These are phyloP conservation scores for Mellivora capensis DNA, from an alignment of 2,113 vertebrate genomes.

Conservation along the genomic window DNA sequence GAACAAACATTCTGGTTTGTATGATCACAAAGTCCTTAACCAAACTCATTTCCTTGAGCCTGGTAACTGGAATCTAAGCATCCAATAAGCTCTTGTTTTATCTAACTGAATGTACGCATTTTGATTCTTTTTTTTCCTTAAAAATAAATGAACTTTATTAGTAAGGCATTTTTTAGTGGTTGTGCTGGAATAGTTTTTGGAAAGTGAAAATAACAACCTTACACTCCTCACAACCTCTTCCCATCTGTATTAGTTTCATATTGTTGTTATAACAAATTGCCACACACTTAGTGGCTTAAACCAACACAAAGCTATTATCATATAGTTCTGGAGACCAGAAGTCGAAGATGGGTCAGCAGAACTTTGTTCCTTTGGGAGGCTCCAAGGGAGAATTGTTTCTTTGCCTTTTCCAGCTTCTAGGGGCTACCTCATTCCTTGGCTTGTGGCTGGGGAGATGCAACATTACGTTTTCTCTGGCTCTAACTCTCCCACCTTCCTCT, in stretches of 20 bases:
- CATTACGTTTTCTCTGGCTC: neutral
- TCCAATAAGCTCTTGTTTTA: neutral
- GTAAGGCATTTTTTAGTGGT: neutral
- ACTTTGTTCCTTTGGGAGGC: neutral
- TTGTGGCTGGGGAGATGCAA: neutral
- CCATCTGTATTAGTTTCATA: neutral
- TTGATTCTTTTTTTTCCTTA: neutral
- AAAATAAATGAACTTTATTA: neutral
- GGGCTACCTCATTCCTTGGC: neutral
- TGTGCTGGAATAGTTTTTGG: neutral
- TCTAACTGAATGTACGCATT: neutral
- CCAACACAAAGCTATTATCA: neutral
- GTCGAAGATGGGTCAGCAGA: neutral
- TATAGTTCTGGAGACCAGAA: neutral
- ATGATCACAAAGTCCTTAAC: neutral
- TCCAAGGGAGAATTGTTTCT: neutral
- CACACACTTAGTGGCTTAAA: neutral
- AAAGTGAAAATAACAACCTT: neutral
- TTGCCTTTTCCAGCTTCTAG: neutral
- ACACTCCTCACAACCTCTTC: neutral
- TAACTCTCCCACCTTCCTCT: neutral
- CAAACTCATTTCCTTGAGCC: neutral
- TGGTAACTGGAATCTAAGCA: neutral
- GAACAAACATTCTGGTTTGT: neutral
- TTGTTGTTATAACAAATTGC: neutral